phyloP scores from a whole-genome alignment of 1,140 invertebrate species.

The Euura saliciscinereae region DNA sequence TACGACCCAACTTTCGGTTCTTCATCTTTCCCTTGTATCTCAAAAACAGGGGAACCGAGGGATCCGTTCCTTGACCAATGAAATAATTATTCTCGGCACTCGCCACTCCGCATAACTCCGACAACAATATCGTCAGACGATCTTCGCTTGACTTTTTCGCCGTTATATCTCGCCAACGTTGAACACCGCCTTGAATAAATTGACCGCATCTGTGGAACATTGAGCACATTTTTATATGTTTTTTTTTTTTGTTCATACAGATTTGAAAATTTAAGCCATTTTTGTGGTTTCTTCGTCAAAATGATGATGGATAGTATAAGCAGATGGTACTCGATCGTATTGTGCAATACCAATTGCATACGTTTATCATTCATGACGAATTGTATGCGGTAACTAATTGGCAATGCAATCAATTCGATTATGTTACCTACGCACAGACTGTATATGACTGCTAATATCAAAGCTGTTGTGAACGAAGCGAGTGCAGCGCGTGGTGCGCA shows the following conservation, averaged over 20 bases:
- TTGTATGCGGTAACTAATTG: too few relatives aligned
- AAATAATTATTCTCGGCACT: slow-evolving; percentile 56
- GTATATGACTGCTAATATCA: too few relatives aligned
- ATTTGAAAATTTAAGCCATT: too few relatives aligned
- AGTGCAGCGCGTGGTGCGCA: neutral
- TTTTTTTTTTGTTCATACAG: too few relatives aligned
- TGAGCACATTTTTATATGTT: too few relatives aligned
- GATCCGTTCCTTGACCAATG: slow-evolving; percentile 57
- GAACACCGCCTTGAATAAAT: slow-evolving; percentile 54
- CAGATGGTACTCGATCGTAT: too few relatives aligned
- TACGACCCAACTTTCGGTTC: slow-evolving; percentile 55
- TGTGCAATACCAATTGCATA: too few relatives aligned
- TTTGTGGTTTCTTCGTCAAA: too few relatives aligned
- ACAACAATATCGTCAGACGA: slow-evolving; percentile 51
- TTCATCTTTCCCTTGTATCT: slow-evolving; percentile 53
- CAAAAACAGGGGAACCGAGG: slow-evolving; percentile 53
- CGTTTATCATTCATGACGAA: too few relatives aligned
- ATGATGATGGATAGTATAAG: too few relatives aligned
- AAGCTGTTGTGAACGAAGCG: neutral
- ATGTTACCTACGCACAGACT: too few relatives aligned
- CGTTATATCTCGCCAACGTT: slow-evolving; percentile 56
- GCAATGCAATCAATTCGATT: too few relatives aligned
- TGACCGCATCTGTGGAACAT: slow-evolving; percentile 48
- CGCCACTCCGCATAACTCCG: slow-evolving; percentile 55
- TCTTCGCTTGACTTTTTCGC: slow-evolving; percentile 52